Evolutionary conservation across 2,113 vertebrate genomes (phyloP).

Genomic region (Scatophagus argus): DNA sequence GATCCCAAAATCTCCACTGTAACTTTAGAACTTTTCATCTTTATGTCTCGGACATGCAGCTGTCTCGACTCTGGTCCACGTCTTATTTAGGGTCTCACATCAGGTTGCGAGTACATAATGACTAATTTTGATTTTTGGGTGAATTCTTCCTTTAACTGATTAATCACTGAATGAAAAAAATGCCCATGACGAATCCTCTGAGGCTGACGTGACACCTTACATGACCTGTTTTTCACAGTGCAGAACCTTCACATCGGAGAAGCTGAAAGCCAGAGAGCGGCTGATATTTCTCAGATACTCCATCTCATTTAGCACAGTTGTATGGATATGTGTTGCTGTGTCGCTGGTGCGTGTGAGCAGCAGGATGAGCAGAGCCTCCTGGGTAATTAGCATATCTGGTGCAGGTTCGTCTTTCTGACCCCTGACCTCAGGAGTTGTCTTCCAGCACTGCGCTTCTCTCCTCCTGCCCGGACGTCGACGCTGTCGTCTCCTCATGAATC

Average conservation of each 20-base stretch:
- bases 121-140: no score
- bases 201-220: no score
- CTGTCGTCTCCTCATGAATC: conserved; percentile 44
- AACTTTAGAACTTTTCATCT: neutral
- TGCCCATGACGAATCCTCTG: no score
- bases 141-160: no score
- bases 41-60: neutral
- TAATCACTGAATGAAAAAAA: no score
- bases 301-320: conserved; percentile 5
- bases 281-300: neutral
- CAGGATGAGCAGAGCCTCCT: conserved; percentile 47
- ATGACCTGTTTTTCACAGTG: no score
- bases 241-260: neutral
- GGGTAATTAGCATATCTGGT: conserved; percentile 67
- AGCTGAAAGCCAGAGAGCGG: neutral
- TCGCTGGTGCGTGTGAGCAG: conserved; percentile 30
- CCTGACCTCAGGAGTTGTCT: conserved; percentile 56
- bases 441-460: conserved; percentile 3
- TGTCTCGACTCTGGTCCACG: neutral
- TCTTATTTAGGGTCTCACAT: neutral
- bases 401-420: conserved; percentile 51
- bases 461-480: conserved; percentile 5
- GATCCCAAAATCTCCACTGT: no score
- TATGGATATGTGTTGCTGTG: neutral
- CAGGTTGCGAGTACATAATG: no score